These are phyloP conservation scores for Psettodes erumei DNA, from an alignment of 2,113 vertebrate species.

Conservation along the genomic window DNA sequence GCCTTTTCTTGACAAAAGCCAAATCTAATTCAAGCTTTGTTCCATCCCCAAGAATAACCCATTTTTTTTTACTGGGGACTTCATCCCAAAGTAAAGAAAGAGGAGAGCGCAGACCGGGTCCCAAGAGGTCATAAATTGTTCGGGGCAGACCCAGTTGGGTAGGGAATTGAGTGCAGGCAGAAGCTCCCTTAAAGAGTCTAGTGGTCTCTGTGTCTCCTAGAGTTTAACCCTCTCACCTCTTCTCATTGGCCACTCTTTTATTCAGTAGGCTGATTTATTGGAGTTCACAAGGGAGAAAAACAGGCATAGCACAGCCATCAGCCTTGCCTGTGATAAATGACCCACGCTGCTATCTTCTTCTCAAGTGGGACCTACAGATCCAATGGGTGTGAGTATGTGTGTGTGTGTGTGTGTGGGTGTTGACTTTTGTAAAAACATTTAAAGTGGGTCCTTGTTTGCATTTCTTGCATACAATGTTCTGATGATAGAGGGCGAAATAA, in stretches of 20 bases:
- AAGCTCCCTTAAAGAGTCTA: slow-evolving; percentile 72
- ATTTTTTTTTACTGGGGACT: slow-evolving; percentile 41
- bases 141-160: slow-evolving; percentile 40
- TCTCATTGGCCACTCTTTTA: slow-evolving; percentile 74
- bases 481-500: background rate
- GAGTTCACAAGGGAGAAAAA: slow-evolving; percentile 75
- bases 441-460: slow-evolving; percentile 12
- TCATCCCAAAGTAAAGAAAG: slow-evolving; percentile 45
- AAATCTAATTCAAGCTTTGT: slow-evolving; percentile 26
- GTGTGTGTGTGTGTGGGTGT: background rate
- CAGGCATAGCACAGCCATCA: slow-evolving; percentile 72
- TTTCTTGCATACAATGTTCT: slow-evolving; percentile 25
- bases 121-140: slow-evolving; percentile 70
- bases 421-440: background rate
- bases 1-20: slow-evolving; percentile 14
- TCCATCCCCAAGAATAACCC: slow-evolving; percentile 29
- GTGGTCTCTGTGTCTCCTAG: slow-evolving; percentile 70
- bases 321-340: slow-evolving; percentile 73
- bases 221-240: slow-evolving; percentile 81
- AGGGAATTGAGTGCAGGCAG: slow-evolving; percentile 65
- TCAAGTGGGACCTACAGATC: slow-evolving; percentile 61
- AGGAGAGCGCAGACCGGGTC: slow-evolving; percentile 39
- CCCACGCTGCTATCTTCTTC: slow-evolving; percentile 69
- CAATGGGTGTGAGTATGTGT: slow-evolving; percentile 17
- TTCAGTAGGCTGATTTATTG: slow-evolving; percentile 82